phyloP scores from a whole-genome alignment of 2,888 invertebrate genomes.

The Chesias legatella region DNA sequence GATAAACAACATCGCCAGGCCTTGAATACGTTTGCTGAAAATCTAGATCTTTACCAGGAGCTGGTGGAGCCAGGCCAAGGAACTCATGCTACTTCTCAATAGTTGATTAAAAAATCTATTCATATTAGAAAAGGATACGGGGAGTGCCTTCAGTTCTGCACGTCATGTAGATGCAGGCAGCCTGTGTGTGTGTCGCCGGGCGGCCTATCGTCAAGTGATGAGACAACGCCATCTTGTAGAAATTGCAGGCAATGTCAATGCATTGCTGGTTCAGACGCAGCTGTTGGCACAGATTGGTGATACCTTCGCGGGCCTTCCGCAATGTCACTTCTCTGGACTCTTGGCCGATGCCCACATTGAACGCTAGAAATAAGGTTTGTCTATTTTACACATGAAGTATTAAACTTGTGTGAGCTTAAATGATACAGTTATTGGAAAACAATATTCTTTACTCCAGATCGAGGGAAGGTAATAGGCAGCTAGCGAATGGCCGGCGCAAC shows the following conservation, averaged over 20 bases:
- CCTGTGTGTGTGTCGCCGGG: constrained; percentile 93
- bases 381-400: no score
- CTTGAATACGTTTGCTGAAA: no score
- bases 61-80: no score
- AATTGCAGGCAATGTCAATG: constrained; percentile 95
- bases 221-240: constrained; percentile 94
- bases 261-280: constrained; percentile 93
- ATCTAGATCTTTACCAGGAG: no score
- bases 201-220: constrained; percentile 94
- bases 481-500: no score
- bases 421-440: no score
- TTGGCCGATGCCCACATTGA: constrained; percentile 88
- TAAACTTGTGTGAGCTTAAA: no score
- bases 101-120: no score
- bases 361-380: constrained; percentile 72
- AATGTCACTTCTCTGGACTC: constrained; percentile 97
- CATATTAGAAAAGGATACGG: constrained; percentile 93
- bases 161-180: constrained; percentile 98
- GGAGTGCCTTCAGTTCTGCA: constrained; percentile 97
- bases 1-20: no score
- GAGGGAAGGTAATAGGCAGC: no score
- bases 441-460: no score
- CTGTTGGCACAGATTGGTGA: constrained; percentile 92
- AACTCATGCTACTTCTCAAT: no score
- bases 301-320: constrained; percentile 91